Conservation (phyloP, 2,888 invertebrate genomes). For the Apotomis betuletana region DNA sequence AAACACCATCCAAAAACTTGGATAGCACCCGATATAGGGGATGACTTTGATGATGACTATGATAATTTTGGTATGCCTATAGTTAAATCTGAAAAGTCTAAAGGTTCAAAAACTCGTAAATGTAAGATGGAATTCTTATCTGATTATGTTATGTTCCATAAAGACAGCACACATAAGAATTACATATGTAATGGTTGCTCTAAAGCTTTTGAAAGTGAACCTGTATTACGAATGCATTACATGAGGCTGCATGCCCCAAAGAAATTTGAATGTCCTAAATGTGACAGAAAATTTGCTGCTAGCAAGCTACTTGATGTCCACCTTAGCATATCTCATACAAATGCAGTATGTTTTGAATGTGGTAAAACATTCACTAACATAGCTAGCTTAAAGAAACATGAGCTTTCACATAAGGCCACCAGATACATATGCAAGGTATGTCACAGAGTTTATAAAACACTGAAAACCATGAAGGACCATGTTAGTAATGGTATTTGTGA, state of each 20-base stretch:
- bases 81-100: background rate
- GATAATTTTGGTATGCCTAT: constrained; percentile 1
- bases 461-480: constrained; percentile 20
- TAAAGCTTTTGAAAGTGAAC: constrained; percentile 9
- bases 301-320: constrained; percentile 19
- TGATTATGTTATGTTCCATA: constrained; percentile 6
- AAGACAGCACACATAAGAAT: constrained; percentile 17
- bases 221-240: constrained; percentile 12
- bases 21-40: background rate
- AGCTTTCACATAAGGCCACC: constrained; percentile 7
- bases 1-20: constrained; percentile 3
- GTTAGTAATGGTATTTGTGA: constrained; percentile 22
- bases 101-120: background rate
- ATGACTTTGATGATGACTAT: background rate
- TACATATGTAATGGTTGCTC: constrained; percentile 15
- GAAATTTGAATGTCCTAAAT: constrained; percentile 18
- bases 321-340: constrained; percentile 8
- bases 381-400: constrained; percentile 27
- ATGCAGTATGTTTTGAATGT: constrained; percentile 20
- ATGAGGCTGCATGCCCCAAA: constrained; percentile 20
- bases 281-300: constrained; percentile 11
- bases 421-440: constrained; percentile 19
- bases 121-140: constrained; percentile 9
- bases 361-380: constrained; percentile 18
- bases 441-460: constrained; percentile 26